A percentile compares a stretch with the other conserved stretches of the same genome.
These are phyloP conservation scores for Chromobotia macracanthus DNA, from an alignment of 2,797 vertebrate genomes.

Conservation along the genomic window DNA sequence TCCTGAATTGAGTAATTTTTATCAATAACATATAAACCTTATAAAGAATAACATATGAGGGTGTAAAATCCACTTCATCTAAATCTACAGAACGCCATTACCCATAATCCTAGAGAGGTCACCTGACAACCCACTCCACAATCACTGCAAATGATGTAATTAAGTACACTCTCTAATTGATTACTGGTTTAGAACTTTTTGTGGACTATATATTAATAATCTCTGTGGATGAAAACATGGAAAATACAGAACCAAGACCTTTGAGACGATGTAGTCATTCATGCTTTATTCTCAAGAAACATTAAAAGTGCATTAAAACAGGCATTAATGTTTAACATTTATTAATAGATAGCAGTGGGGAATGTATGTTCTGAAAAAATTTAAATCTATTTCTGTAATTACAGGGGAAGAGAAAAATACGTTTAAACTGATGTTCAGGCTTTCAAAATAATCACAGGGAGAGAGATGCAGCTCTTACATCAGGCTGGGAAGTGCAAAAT, in stretches of 20 bases:
- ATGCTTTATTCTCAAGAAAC: background rate
- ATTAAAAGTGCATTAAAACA: constrained; percentile 1
- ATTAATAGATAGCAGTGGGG: constrained; percentile 17
- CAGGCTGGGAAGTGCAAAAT: constrained; percentile 7
- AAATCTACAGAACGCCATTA: too few relatives aligned
- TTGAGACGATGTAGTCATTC: too few relatives aligned
- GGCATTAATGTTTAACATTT: constrained; percentile 9
- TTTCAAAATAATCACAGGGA: constrained; percentile 13
- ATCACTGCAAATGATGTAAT: background rate
- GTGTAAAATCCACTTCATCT: too few relatives aligned
- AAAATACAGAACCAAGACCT: too few relatives aligned
- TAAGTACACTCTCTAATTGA: background rate
- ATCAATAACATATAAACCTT: too few relatives aligned
- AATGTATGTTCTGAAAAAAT: background rate
- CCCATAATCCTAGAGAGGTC: too few relatives aligned
- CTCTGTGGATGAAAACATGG: too few relatives aligned
- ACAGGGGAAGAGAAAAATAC: background rate
- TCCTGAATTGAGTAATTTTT: too few relatives aligned
- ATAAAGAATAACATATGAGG: too few relatives aligned
- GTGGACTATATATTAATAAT: too few relatives aligned
- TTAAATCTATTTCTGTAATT: constrained; percentile 22
- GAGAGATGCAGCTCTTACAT: background rate
- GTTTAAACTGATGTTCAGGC: constrained; percentile 16
- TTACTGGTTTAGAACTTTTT: too few relatives aligned
- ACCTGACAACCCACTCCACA: too few relatives aligned